Conservation (phyloP, 2,888 invertebrate genomes). For the Archips xylosteana region DNA sequence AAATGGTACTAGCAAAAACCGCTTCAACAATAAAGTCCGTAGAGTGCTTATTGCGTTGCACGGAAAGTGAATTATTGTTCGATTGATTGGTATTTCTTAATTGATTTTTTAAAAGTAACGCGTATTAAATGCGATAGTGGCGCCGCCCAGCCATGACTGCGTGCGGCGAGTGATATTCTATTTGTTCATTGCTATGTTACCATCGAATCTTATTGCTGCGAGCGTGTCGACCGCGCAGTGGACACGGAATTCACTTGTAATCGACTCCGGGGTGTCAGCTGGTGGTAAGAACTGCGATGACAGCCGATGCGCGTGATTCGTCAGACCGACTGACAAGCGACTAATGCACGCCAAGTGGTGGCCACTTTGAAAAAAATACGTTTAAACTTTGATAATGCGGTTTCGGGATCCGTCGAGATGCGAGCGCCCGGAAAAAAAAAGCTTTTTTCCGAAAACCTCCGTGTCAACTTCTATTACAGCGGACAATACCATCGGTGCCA, state of each 20-base stretch:
- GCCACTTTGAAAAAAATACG: slow-evolving; percentile 43
- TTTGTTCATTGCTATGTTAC: background rate
- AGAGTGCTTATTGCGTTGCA: background rate
- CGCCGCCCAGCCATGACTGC: slow-evolving; percentile 3
- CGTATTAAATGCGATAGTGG: background rate
- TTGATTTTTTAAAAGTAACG: background rate
- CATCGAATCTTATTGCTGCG: background rate
- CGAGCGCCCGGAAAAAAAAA: too few species aligned
- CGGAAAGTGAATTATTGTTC: background rate
- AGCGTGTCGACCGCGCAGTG: background rate
- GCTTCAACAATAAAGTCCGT: background rate
- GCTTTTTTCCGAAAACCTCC: background rate
- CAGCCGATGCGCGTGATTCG: slow-evolving; percentile 58
- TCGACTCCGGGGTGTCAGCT: slow-evolving; percentile 28
- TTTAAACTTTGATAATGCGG: background rate
- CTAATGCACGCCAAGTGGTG: slow-evolving; percentile 69
- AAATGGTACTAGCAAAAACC: slow-evolving; percentile 13
- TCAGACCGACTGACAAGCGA: slow-evolving; percentile 62
- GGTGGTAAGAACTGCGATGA: slow-evolving; percentile 62
- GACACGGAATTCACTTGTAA: background rate
- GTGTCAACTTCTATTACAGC: background rate
- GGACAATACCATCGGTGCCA: background rate
- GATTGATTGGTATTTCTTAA: background rate
- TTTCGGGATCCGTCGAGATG: slow-evolving; percentile 6
- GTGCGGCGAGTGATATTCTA: background rate